Evolutionary conservation across 2,888 invertebrate species (phyloP).

Genomic region (Lasioglossum vierecki): DNA sequence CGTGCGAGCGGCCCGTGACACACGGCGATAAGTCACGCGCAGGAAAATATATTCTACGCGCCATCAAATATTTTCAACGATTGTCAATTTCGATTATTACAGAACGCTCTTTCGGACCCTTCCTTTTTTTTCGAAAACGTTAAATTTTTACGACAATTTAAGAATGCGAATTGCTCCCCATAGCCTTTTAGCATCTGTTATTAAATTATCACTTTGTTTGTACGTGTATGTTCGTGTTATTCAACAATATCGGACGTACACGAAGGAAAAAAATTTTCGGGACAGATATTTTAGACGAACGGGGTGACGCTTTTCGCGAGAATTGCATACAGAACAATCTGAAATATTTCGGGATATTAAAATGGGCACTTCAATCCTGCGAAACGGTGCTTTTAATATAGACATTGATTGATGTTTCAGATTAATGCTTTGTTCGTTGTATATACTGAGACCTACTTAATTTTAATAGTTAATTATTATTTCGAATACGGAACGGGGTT

Average conservation of each 20-base stretch:
- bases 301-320: not conserved
- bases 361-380: not conserved
- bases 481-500: not conserved
- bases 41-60: not conserved
- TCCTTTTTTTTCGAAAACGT: not conserved
- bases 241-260: not conserved
- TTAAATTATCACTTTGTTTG: not conserved
- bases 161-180: not conserved
- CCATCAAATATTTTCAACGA: not conserved
- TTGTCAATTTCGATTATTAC: not conserved
- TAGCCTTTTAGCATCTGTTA: not conserved
- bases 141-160: not conserved
- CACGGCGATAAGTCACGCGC: constrained; percentile 1
- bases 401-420: not conserved
- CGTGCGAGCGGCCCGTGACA: not conserved
- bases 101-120: not conserved
- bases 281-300: not conserved
- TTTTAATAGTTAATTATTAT: not conserved
- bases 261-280: not conserved
- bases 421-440: not conserved
- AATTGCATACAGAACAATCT: not conserved
- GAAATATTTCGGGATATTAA: not conserved
- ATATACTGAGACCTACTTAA: not conserved
- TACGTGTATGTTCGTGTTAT: not conserved
- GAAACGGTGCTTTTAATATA: not conserved